These are phyloP conservation scores for Coreoperca whiteheadi DNA, from an alignment of 2,113 vertebrate genomes.

Conservation along the genomic window DNA sequence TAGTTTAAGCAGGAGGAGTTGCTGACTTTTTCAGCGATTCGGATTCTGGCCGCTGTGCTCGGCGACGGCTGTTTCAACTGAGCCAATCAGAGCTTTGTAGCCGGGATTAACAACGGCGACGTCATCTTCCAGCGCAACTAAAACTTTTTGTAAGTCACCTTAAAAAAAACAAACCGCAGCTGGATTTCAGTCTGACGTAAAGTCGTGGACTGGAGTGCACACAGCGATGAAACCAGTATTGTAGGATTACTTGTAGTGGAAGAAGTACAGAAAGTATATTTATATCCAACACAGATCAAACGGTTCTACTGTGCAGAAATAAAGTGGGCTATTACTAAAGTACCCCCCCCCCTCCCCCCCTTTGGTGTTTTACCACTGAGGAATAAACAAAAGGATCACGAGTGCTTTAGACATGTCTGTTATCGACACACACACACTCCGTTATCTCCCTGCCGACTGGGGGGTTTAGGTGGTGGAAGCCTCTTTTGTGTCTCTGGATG, in stretches of 20 bases:
- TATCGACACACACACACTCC: constrained; percentile 21
- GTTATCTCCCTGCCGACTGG: constrained; percentile 40
- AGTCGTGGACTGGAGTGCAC: too few species aligned
- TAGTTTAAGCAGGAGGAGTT: neutral
- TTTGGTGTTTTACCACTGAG: constrained; percentile 1
- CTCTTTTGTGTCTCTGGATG: constrained; percentile 63
- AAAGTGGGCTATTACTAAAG: neutral
- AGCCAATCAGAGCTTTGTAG: too few species aligned
- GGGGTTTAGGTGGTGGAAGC: constrained; percentile 52
- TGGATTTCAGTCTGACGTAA: too few species aligned
- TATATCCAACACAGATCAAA: neutral
- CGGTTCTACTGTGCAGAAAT: neutral
- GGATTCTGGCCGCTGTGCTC: too few species aligned
- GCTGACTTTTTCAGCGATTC: too few species aligned
- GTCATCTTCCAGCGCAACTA: too few species aligned
- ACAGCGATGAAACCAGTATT: too few species aligned
- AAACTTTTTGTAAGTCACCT: too few species aligned
- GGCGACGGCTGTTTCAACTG: too few species aligned
- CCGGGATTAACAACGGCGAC: too few species aligned
- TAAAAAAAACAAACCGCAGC: too few species aligned
- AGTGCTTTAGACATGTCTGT: constrained; percentile 26
- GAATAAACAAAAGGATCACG: constrained; percentile 6
- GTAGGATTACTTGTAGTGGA: neutral
- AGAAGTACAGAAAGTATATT: neutral
- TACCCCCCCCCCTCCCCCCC: too few species aligned